A percentile compares a stretch with the other conserved stretches of the same genome.
Conservation (phyloP, 1,140 invertebrate species). For the Megalopta genalis region DNA sequence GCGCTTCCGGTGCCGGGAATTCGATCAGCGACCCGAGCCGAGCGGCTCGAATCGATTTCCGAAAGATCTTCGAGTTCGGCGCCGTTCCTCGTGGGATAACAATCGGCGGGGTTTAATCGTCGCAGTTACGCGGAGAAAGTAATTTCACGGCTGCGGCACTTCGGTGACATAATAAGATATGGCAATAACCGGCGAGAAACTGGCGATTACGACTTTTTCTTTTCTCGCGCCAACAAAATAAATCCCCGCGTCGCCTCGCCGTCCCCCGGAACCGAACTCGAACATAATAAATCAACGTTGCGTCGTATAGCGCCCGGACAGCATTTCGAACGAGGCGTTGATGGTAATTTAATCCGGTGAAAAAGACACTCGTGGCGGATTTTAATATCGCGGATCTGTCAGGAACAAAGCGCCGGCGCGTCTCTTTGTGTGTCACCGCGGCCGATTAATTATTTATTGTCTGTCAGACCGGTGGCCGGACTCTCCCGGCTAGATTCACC, state of each 20-base stretch:
- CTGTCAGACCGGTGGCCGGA: conserved; percentile 37
- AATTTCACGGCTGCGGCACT: background rate
- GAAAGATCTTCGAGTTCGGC: no score
- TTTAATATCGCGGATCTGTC: conserved; percentile 65
- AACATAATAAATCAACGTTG: conserved; percentile 58
- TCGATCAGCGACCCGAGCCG: no score
- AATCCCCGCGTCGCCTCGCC: no score
- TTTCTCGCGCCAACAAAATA: no score
- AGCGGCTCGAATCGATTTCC: no score
- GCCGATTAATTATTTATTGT: conserved; percentile 65
- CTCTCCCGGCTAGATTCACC: conserved; percentile 28
- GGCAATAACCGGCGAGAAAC: background rate
- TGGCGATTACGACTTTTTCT: conserved; percentile 19
- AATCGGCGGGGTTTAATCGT: no score
- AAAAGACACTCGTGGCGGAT: conserved; percentile 62
- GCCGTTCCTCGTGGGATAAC: no score
- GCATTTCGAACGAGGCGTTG: conserved; percentile 56
- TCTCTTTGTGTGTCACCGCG: conserved; percentile 39
- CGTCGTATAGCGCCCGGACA: conserved; percentile 15
- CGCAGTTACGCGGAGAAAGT: no score
- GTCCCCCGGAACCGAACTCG: no score
- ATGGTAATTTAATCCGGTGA: conserved; percentile 64
- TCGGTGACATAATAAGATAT: background rate
- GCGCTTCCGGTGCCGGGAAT: no score
- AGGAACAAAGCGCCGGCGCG: conserved; percentile 51